phyloP scores from a whole-genome alignment of 2,888 invertebrate genomes.

The Carterocephalus palaemon region DNA sequence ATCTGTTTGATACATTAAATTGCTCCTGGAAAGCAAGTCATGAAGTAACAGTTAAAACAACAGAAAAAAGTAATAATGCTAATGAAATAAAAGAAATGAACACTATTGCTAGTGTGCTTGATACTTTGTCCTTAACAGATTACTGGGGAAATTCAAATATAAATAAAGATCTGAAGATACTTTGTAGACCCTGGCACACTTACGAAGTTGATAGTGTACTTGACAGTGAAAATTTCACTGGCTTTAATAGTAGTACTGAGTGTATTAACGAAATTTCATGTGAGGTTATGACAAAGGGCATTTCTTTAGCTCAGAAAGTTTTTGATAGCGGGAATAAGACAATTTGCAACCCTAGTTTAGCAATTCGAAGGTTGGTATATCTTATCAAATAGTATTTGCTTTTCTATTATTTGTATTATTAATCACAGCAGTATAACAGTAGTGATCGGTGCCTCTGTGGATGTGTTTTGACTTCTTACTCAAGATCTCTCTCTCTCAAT shows the following conservation, averaged over 20 bases:
- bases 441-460: too few species aligned
- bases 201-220: conserved; percentile 56
- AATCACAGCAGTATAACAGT: too few species aligned
- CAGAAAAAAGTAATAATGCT: conserved; percentile 20
- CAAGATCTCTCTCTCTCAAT: too few species aligned
- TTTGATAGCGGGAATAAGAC: conserved; percentile 38
- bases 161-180: conserved; percentile 38
- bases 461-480: too few species aligned
- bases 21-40: conserved; percentile 36
- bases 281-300: conserved; percentile 42
- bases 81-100: conserved; percentile 40
- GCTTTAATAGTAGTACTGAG: conserved; percentile 44
- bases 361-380: conserved; percentile 50
- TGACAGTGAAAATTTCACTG: conserved; percentile 52
- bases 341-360: conserved; percentile 48
- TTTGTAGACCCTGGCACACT: conserved; percentile 53
- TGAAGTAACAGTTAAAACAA: conserved; percentile 26
- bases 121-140: conserved; percentile 65
- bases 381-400: conserved; percentile 22
- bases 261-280: conserved; percentile 48
- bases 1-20: conserved; percentile 47
- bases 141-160: conserved; percentile 34
- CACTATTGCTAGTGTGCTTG: conserved; percentile 49
- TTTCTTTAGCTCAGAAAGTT: conserved; percentile 41
- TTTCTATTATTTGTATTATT: too few species aligned